phyloP scores from a whole-genome alignment of 2,888 invertebrate species.

The Sphaerophoria rueppellii region DNA sequence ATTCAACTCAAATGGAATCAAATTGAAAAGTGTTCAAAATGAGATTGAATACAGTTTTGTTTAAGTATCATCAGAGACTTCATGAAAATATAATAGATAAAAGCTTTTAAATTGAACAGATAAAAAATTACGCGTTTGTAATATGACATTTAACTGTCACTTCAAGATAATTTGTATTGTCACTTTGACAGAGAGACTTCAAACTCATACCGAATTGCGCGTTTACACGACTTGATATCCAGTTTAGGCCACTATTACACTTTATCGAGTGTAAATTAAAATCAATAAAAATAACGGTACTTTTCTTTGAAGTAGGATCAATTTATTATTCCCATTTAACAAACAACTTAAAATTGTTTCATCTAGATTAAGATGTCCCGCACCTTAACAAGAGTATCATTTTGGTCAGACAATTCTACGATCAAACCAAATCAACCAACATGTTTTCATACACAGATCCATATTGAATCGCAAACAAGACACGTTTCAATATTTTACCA shows the following conservation, averaged over 20 bases:
- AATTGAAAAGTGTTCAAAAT: background rate
- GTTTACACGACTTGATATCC: no score
- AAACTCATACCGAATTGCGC: no score
- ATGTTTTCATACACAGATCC: background rate
- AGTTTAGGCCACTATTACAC: no score
- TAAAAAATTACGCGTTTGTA: no score
- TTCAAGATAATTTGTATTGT: no score
- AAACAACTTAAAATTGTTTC: slow-evolving; percentile 15
- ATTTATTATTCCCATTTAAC: no score
- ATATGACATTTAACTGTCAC: no score
- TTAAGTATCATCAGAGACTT: slow-evolving; percentile 1
- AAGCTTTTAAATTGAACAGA: no score
- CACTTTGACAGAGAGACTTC: no score
- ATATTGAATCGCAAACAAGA: background rate
- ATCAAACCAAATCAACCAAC: background rate
- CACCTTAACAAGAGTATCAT: background rate
- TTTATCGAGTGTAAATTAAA: background rate
- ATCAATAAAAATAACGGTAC: slow-evolving; percentile 3
- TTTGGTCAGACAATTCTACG: slow-evolving; percentile 14
- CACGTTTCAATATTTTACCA: slow-evolving; percentile 27
- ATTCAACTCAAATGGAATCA: background rate
- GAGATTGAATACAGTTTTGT: background rate
- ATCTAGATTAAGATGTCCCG: slow-evolving; percentile 10
- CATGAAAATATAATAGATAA: background rate
- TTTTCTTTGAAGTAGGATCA: no score